Evolutionary conservation across 2,113 vertebrate species (phyloP).

Genomic region (Gobio gobio): DNA sequence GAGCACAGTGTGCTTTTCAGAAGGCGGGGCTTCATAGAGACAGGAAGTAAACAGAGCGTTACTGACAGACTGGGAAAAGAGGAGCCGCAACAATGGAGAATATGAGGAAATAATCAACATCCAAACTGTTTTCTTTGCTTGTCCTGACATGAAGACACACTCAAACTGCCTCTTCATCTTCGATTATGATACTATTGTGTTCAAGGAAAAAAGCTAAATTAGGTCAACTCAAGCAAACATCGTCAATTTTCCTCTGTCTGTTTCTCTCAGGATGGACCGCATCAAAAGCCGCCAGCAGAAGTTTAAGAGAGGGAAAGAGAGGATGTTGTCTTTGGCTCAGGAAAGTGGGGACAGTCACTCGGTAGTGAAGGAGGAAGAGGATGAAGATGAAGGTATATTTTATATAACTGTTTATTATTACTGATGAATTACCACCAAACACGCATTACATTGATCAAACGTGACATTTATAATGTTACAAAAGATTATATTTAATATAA

Average conservation of each 20-base stretch:
- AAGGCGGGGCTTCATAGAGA: no score
- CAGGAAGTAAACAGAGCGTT: no score
- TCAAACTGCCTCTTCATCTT: constrained; percentile 34
- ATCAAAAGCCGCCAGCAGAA: constrained; percentile 95
- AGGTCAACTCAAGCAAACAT: constrained; percentile 18
- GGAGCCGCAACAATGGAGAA: no score
- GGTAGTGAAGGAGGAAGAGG: constrained; percentile 75
- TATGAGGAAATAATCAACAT: no score
- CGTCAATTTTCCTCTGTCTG: background rate
- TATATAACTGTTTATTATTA: no score
- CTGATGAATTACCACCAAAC: background rate
- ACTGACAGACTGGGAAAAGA: no score
- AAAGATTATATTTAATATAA: background rate
- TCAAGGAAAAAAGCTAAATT: constrained; percentile 17
- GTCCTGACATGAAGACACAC: background rate
- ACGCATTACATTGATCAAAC: background rate
- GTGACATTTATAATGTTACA: background rate
- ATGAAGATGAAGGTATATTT: constrained; percentile 77
- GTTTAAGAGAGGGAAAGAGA: constrained; percentile 93
- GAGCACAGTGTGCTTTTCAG: no score
- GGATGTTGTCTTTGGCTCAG: constrained; percentile 86
- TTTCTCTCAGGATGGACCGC: constrained; percentile 87
- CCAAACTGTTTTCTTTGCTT: background rate
- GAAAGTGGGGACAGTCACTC: constrained; percentile 77
- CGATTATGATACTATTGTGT: constrained; percentile 35